Evolutionary conservation across 1,140 invertebrate species (phyloP).

Genomic region (Papilio helenus): DNA sequence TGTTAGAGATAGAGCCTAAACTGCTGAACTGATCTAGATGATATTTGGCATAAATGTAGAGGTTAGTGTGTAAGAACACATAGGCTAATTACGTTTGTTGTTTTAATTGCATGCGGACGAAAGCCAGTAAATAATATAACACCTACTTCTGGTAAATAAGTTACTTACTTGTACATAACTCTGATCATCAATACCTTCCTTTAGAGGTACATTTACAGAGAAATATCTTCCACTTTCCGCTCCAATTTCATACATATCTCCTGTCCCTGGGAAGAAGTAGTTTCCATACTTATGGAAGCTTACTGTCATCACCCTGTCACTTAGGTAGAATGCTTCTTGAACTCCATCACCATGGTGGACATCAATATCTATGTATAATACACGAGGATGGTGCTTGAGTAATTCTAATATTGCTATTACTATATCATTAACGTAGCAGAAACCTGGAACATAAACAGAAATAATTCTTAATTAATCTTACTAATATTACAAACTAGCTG

Average conservation of each 20-base stretch:
- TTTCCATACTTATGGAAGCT: constrained; percentile 99
- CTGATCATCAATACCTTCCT: constrained; percentile 97
- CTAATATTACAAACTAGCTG: no score
- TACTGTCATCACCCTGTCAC: constrained; percentile 99
- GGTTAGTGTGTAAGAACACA: no score
- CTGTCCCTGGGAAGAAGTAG: constrained; percentile 99
- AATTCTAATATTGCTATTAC: constrained; percentile 99
- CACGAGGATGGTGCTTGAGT: constrained; percentile 96
- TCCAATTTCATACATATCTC: constrained; percentile 99
- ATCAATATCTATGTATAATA: constrained; percentile 99
- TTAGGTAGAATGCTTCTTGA: constrained; percentile 99
- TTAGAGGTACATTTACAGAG: constrained; percentile 98
- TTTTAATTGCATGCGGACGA: no score
- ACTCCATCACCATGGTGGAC: constrained; percentile 99
- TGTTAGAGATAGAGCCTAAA: no score
- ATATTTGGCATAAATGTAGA: no score
- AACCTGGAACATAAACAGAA: constrained; percentile 84
- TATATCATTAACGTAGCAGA: constrained; percentile 99
- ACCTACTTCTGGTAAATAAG: not conserved
- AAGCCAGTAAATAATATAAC: no score
- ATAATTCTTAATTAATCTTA: constrained; percentile 11
- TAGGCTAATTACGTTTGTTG: no score
- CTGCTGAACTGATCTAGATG: no score
- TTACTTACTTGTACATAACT: constrained; percentile 90
- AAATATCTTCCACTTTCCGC: constrained; percentile 97